A percentile compares a stretch with the other conserved stretches of the same genome.
phyloP scores from a whole-genome alignment of 2,888 invertebrate species.

The Acanthosepion lycidas region DNA sequence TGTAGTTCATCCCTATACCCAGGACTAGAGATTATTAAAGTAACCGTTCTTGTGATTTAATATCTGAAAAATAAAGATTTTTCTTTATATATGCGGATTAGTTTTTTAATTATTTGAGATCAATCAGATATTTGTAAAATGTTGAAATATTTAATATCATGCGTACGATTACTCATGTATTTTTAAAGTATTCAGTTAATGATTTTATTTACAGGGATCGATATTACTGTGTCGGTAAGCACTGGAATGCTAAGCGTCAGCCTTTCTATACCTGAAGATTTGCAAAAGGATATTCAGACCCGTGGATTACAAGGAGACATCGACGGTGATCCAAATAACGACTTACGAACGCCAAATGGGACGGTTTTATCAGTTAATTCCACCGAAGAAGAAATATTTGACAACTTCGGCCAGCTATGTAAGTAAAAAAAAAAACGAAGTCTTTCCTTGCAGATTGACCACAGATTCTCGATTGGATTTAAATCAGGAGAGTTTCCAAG shows the following conservation, averaged over 20 bases:
- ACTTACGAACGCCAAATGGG: conserved; percentile 34
- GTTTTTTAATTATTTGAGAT: too few species aligned
- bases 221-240: background rate
- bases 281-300: background rate
- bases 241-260: background rate
- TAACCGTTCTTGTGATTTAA: too few species aligned
- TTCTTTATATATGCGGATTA: background rate
- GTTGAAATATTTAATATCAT: too few species aligned
- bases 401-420: conserved; percentile 41
- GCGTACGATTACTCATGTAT: too few species aligned
- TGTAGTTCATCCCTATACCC: too few species aligned
- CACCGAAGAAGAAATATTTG: conserved; percentile 23
- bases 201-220: conserved; percentile 34
- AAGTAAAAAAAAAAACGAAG: background rate
- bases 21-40: too few species aligned
- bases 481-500: too few species aligned
- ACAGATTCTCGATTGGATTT: too few species aligned
- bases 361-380: background rate
- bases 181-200: too few species aligned
- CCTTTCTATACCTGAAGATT: background rate
- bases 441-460: too few species aligned
- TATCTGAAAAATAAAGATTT: background rate
- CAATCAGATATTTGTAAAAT: too few species aligned
- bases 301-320: background rate
- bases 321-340: background rate